These are phyloP conservation scores for Aix galericulata DNA, from an alignment of 2,113 vertebrate species.

Conservation along the genomic window DNA sequence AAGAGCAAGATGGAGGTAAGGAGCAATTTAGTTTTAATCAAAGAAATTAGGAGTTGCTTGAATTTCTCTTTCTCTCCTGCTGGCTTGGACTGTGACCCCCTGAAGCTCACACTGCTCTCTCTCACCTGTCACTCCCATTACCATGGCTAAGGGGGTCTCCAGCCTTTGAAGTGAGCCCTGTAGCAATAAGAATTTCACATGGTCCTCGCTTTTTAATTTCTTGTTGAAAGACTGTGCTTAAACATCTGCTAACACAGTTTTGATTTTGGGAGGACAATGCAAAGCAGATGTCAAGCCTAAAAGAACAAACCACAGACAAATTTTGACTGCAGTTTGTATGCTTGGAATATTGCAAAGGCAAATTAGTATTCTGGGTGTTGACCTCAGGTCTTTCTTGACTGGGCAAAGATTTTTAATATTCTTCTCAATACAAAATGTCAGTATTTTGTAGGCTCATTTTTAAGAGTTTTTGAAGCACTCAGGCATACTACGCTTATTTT, in stretches of 20 bases:
- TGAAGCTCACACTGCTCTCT: neutral
- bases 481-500: neutral
- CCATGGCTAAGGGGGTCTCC: neutral
- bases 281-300: neutral
- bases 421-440: neutral
- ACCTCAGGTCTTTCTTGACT: neutral
- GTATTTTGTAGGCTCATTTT: neutral
- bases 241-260: neutral
- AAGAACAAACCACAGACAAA: slow-evolving; percentile 20
- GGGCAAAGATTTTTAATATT: neutral
- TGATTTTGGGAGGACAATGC: neutral
- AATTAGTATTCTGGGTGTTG: neutral
- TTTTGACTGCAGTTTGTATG: neutral
- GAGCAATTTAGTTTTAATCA: neutral
- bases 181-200: rapidly evolving
- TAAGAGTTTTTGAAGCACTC: neutral
- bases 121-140: neutral
- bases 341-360: neutral
- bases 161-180: neutral
- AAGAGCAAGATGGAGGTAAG: neutral
- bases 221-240: neutral
- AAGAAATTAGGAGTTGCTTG: neutral
- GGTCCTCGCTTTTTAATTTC: neutral
- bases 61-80: neutral
- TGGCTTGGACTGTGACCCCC: neutral